Evolutionary conservation across 1,140 invertebrate species (phyloP).

Genomic region (Nasonia vitripennis): DNA sequence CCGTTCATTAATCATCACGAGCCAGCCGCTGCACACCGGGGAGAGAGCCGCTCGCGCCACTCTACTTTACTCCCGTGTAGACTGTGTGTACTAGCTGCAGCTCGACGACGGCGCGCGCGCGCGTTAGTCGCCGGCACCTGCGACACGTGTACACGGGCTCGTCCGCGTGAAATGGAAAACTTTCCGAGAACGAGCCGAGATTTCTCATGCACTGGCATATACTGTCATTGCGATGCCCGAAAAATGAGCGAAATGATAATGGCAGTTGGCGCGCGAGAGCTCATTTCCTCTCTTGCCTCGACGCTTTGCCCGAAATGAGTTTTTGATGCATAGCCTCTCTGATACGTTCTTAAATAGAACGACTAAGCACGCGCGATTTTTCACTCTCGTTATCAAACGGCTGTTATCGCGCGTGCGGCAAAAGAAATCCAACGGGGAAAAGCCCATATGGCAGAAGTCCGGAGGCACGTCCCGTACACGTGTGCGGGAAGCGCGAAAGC

Average conservation of each 20-base stretch:
- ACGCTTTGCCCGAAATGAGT: too few species aligned
- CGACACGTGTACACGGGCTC: constrained; percentile 5
- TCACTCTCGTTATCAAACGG: too few species aligned
- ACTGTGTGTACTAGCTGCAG: not conserved
- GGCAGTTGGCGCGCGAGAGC: too few species aligned
- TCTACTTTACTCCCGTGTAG: not conserved
- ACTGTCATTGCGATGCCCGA: not conserved
- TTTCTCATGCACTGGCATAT: not conserved
- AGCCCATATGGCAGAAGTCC: not conserved
- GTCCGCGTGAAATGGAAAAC: not conserved
- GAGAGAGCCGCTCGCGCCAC: not conserved
- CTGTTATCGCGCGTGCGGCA: too few species aligned
- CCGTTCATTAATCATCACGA: constrained; percentile 46
- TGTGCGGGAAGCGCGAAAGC: not conserved
- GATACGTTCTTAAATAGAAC: too few species aligned
- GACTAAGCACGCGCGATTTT: too few species aligned
- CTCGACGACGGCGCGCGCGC: not conserved
- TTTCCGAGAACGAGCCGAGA: not conserved
- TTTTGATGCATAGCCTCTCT: too few species aligned
- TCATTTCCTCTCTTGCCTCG: too few species aligned
- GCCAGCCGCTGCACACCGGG: constrained; percentile 6
- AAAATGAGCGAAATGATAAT: not conserved
- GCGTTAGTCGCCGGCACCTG: constrained; percentile 10
- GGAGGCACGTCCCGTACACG: not conserved
- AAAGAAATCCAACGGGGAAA: too few species aligned